Base-by-base conservation (phyloP, 2,797 vertebrate genomes). In the Cossypha heuglini region DNA sequence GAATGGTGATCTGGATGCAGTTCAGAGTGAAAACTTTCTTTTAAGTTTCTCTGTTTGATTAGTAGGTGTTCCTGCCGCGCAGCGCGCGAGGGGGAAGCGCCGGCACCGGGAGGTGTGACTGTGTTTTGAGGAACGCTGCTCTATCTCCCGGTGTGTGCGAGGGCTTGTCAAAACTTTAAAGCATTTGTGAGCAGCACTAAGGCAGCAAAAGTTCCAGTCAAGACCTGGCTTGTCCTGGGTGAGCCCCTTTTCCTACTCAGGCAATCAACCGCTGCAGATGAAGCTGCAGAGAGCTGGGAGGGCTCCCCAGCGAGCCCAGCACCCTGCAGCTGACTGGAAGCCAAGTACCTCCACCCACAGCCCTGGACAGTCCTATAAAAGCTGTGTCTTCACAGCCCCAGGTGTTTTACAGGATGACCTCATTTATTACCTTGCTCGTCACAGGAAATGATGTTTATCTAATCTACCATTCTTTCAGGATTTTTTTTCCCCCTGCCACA, bases 21-120 rank as follows among this genome's bases (percentile, higher is more conserved):
- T 96, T 97, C 96, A 96, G 94, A 97, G 96, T 5, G 19, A 95
- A 97, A 97, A 94, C 91, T 96, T 93, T 63, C 94, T 93, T 96
- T 95, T 24, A 95, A 95, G 93, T 95, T 37, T 3, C 78, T 4
- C 57, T 64, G 80, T 71, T 66, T 82, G 94, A 85, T 90, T 85
- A 54, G 86, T 79, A 82, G 94, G 90, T 89, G 90, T 74, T 93
- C 67, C 82, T 49, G 86, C 93, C 35, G 10, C 9, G 37, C 87
- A 16, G 8, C 20, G 88, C 8, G 12, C 25, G 19, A 31, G 95
- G 64, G 48, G 62, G 85, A 42, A 86, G 87, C 13, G 33, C 81
- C 20, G 0, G 35, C 3, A 2, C 4, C 10, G 6, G 85, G 94
- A 64, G 95, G 78, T 67, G 93, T 28, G 95, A 59, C 80, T 5